Evolutionary conservation across 2,888 invertebrate genomes (phyloP), one percentile per base, ranked within the genome.

Genomic region (Parnassius glacialis): DNA sequence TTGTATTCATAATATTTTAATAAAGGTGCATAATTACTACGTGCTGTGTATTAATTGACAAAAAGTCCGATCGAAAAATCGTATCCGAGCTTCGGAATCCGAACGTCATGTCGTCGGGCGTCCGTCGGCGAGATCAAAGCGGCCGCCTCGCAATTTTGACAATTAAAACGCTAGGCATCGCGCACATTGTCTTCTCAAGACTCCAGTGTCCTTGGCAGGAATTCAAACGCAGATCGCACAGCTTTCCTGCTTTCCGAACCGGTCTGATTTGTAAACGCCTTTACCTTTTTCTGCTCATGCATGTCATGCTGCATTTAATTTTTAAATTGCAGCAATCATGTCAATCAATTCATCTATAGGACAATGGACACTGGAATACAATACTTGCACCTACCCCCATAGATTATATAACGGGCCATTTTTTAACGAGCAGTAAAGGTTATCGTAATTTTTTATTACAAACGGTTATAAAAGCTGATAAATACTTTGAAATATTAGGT

Each of bases 141-240:
- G 72, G 65, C 70, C 69, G 72, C 68, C 66, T 81, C 77, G 85
- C 84, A 85, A 87, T 90, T 90, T 87, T 84, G 88, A 88, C 90
- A 89, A 90, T 91, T 90, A 90, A 90, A 90, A 84, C 78, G 81
- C 86, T 81, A 78, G 75, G 81, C 83, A 86, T 89, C 78, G 84
- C 82, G 74, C 76, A 78, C 87, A 83, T 86, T 77, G 84, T 75
- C 75, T 75, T 71, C 74, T 71, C 75, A 72, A 73, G 69, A 64
- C 65, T 47, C 68, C 67, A 71, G 85, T 89, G 90, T 85, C 90
- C 90, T 90, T 90, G 90, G 78, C 72, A 78, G 80, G 90, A 89
- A 90, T 89, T 80, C 77, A 80, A 75, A 77, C 76, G 76, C 78
- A 75, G 72, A 79, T 68, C 70, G 69, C 64, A 68, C 68, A 70